Evolutionary conservation across 2,888 invertebrate species (phyloP).

Genomic region (Melinaea marsaeus): DNA sequence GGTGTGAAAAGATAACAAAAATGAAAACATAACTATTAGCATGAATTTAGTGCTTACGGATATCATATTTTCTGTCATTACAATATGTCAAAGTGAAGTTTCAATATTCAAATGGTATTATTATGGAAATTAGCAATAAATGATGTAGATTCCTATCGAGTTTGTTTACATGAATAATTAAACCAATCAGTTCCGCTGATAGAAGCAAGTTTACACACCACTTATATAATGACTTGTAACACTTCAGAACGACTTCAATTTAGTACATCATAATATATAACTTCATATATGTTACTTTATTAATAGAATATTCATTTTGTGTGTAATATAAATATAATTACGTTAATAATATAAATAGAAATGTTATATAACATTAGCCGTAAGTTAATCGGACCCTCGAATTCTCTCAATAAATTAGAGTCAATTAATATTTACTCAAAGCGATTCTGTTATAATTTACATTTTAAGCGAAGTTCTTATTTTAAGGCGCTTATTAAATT

Average conservation of each 20-base stretch:
- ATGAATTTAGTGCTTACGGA: no score
- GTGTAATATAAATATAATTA: background rate
- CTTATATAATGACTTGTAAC: background rate
- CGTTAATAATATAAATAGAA: background rate
- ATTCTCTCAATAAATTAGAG: background rate
- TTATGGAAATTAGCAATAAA: background rate
- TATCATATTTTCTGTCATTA: no score
- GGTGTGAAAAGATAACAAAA: no score
- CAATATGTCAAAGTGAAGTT: no score
- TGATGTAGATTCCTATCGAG: background rate
- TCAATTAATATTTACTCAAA: background rate
- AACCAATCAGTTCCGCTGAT: background rate
- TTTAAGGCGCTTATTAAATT: no score
- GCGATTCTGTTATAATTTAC: background rate
- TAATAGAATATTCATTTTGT: no score
- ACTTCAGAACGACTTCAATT: no score
- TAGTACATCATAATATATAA: no score
- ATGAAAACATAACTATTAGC: no score
- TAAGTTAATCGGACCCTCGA: background rate
- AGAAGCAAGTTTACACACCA: background rate
- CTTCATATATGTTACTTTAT: no score
- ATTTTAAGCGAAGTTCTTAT: no score
- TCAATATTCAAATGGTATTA: background rate
- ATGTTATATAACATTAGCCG: background rate
- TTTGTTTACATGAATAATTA: constrained; percentile 4